Evolutionary conservation across 2,888 invertebrate species (phyloP), one percentile per base, ranked within the genome.

Genomic region (Anaspis maculata): DNA sequence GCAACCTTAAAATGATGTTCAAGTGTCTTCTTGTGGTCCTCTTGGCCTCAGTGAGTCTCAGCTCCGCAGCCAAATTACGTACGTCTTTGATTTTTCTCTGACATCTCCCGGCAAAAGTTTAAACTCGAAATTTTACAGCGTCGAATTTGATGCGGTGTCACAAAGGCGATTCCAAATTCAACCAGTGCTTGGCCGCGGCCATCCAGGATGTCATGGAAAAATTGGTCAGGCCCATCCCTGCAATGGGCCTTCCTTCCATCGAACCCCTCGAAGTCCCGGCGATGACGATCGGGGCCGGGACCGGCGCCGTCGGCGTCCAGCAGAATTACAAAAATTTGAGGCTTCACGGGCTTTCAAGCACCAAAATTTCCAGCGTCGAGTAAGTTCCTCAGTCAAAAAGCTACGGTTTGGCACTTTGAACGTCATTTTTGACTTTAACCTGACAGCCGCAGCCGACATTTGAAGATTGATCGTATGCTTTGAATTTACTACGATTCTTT

Each of bases 291-390:
- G 9, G 3, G 9, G 14, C 12, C 2, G 32, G 32, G 1, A 5
- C 13, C 6, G 32, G 32, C 3, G 12, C 27, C 3, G 32, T 27
- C 9, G 14, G 22, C 1, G 28, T 34, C 5, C 26, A 28, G 3
- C 34, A 34, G 13, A 23, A 25, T 16, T 34, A 21, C 16, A 28
- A 24, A 15, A 24, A 34, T 21, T 27, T 25, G 9, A 28, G 29
- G 9, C 12, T 29, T 4, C 29, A 15, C 14, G 34, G 34, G 3
- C 10, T 28, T 10, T 1, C 6, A 11, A 24, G 12, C 2, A 9
- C 9, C 1, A 13, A 24, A n/a, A 13, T 34, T 2, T 11, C 11
- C 12, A 11, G 15, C 15, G 16, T 34, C 13, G 14, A 24, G 34
- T 34, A 14, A 15, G 27, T 34, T 19, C 19, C 6, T 19, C 6